Percentiles rank a stretch among this genome's conserved stretches.
These are phyloP conservation scores for Melanotaenia trifasciata DNA, from an alignment of 2,797 vertebrate species.

Conservation along the genomic window DNA sequence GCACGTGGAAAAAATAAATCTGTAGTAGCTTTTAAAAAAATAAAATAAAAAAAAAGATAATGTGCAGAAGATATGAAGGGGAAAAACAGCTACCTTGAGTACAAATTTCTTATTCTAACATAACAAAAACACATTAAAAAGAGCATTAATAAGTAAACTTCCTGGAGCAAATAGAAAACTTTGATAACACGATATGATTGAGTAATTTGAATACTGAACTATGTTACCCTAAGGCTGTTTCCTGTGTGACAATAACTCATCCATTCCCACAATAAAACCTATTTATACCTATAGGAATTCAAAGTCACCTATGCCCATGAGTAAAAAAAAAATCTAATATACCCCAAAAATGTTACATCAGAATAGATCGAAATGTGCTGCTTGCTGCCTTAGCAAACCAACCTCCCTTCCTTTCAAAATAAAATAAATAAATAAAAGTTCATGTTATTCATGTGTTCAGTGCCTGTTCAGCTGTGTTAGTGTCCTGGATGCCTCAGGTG, in stretches of 20 bases:
- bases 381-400: too few species aligned
- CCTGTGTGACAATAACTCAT: not conserved
- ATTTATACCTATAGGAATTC: conserved; percentile 9
- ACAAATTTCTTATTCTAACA: not conserved
- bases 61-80: not conserved
- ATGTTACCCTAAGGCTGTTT: too few species aligned
- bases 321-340: too few species aligned
- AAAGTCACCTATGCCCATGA: not conserved
- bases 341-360: not conserved
- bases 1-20: not conserved
- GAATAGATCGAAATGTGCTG: not conserved
- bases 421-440: not conserved
- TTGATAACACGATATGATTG: too few species aligned
- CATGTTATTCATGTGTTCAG: not conserved
- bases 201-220: too few species aligned
- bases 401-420: too few species aligned
- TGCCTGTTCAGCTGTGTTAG: not conserved
- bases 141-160: too few species aligned
- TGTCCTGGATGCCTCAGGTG: not conserved
- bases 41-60: not conserved
- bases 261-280: not conserved
- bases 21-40: not conserved
- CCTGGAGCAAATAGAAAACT: too few species aligned
- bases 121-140: too few species aligned
- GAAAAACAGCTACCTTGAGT: not conserved